Evolutionary conservation across 2,888 invertebrate genomes (phyloP).

Genomic region (Dorcus parallelipipedus): DNA sequence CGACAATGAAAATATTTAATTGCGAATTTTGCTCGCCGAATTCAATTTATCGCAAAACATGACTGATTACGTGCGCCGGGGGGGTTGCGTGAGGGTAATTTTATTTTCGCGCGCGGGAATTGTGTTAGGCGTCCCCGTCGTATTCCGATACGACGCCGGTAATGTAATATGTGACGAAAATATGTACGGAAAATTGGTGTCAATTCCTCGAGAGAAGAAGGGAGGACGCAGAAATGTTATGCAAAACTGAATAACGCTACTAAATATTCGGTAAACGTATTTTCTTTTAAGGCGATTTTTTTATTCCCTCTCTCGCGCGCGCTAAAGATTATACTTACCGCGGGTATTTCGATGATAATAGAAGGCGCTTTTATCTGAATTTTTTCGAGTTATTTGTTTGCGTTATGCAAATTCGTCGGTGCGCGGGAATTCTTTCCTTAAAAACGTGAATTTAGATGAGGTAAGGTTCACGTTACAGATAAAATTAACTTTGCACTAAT

Average conservation of each 20-base stretch:
- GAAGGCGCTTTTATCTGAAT: too few relatives aligned
- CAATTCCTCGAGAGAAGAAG: slow-evolving; percentile 12
- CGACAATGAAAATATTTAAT: slow-evolving; percentile 18
- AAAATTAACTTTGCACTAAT: too few relatives aligned
- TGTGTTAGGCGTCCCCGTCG: not conserved
- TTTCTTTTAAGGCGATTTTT: too few relatives aligned
- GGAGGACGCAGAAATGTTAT: not conserved
- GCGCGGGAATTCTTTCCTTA: too few relatives aligned
- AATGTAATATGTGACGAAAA: slow-evolving; percentile 18
- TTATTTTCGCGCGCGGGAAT: not conserved
- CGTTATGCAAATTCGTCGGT: too few relatives aligned
- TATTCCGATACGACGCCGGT: not conserved
- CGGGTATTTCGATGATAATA: too few relatives aligned
- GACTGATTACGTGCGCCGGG: not conserved
- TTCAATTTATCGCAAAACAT: slow-evolving; percentile 6
- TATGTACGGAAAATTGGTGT: slow-evolving; percentile 16
- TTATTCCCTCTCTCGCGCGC: too few relatives aligned
- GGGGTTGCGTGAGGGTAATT: not conserved
- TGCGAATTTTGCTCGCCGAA: slow-evolving; percentile 12
- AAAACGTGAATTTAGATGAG: too few relatives aligned
- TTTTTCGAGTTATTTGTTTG: too few relatives aligned
- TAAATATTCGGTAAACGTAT: too few relatives aligned
- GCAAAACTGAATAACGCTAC: not conserved
- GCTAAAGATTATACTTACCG: too few relatives aligned
- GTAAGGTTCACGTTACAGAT: too few relatives aligned